A percentile compares a stretch with the other conserved stretches of the same genome.
Conservation (phyloP, 1,140 invertebrate species). For the Geopemphigus sp. region DNA sequence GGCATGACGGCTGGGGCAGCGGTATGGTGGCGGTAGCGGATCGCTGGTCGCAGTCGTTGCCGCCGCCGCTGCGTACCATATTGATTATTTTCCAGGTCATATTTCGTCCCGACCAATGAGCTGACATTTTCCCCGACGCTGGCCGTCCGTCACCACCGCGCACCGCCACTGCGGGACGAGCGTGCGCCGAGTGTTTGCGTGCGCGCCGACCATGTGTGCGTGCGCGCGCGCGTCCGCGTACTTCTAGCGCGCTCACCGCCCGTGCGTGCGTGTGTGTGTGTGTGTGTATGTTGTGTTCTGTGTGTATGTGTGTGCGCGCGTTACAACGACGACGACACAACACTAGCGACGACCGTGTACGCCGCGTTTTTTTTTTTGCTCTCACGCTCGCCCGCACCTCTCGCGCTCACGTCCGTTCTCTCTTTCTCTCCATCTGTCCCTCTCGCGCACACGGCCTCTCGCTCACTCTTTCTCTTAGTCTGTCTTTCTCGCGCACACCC, state of each 20-base stretch:
- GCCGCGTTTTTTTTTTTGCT: too few species aligned
- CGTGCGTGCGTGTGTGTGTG: too few species aligned
- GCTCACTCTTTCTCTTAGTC: background rate
- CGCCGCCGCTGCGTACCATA: conserved; percentile 38
- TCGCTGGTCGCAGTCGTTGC: background rate
- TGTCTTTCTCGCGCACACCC: background rate
- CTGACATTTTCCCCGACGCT: conserved; percentile 45
- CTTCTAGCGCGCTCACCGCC: background rate
- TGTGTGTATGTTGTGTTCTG: too few species aligned
- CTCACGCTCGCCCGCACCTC: too few species aligned
- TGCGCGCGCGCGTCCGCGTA: conserved; percentile 4
- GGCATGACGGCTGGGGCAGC: too few species aligned
- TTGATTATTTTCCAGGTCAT: conserved; percentile 50
- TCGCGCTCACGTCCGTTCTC: too few species aligned
- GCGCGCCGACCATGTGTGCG: background rate
- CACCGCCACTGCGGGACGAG: background rate
- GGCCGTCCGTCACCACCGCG: background rate
- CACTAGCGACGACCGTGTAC: background rate
- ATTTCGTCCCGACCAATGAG: conserved; percentile 50
- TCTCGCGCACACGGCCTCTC: background rate
- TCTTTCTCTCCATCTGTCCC: background rate
- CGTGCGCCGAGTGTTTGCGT: conserved; percentile 6
- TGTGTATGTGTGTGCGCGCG: too few species aligned
- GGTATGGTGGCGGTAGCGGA: background rate
- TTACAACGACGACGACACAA: too few species aligned